phyloP scores from a whole-genome alignment of 92 coral and sea anemone genomes.

The Porites lobata region DNA sequence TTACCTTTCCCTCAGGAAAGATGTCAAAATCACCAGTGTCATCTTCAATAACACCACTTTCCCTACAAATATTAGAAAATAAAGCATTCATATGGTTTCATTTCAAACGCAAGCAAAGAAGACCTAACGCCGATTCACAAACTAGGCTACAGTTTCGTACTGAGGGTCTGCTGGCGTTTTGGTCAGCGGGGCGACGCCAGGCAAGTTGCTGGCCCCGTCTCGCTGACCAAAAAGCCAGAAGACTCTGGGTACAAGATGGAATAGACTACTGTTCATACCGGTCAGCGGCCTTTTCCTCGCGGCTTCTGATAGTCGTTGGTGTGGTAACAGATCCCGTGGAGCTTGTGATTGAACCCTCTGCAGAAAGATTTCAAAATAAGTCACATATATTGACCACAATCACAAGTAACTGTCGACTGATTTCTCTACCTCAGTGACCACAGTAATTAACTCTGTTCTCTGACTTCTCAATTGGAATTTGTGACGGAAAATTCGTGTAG shows the following conservation, averaged over 20 bases:
- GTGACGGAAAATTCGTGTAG: too few relatives aligned
- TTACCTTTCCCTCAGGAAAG: conserved; percentile 94
- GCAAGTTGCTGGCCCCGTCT: not conserved
- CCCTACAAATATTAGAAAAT: conserved; percentile 65
- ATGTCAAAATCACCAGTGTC: conserved; percentile 94
- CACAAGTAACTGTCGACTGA: not conserved
- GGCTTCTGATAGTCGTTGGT: conserved; percentile 80
- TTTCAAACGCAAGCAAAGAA: not conserved
- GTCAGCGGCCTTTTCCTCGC: conserved; percentile 94
- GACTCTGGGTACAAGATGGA: not conserved
- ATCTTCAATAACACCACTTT: conserved; percentile 98
- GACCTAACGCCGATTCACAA: not conserved
- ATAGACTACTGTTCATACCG: conserved; percentile 53
- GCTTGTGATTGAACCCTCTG: conserved; percentile 82
- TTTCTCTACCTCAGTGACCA: too few relatives aligned
- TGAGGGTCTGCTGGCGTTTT: too few relatives aligned
- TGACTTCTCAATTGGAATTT: too few relatives aligned
- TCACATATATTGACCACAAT: not conserved
- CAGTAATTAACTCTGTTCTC: too few relatives aligned
- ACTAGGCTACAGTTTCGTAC: too few relatives aligned
- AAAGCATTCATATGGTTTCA: not conserved
- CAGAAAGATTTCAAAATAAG: not conserved
- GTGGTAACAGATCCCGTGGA: conserved; percentile 79
- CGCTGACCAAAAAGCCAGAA: too few relatives aligned
- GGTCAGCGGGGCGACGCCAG: too few relatives aligned